These are phyloP conservation scores for Ancistrus triradiatus DNA, from an alignment of 2,113 vertebrate species.

Conservation along the genomic window DNA sequence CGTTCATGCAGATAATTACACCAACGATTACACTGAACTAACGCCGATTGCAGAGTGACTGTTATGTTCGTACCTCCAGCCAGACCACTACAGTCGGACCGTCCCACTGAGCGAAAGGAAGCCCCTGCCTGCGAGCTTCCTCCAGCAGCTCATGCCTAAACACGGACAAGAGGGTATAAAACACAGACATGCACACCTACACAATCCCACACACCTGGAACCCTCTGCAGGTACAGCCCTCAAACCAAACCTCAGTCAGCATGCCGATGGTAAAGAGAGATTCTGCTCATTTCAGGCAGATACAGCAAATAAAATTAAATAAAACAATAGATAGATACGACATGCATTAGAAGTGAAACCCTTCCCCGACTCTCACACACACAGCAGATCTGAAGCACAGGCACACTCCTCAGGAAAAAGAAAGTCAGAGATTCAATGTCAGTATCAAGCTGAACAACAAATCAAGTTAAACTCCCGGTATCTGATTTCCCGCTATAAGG, in stretches of 20 bases:
- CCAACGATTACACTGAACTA: neutral
- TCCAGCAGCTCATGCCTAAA: constrained; percentile 89
- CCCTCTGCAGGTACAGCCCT: neutral
- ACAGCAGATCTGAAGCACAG: too few relatives aligned
- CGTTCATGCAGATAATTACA: too few relatives aligned
- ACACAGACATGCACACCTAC: constrained; percentile 3
- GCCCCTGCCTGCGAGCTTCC: constrained; percentile 87
- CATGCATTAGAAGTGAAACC: constrained; percentile 17
- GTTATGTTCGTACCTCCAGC: constrained; percentile 80
- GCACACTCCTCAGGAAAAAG: too few relatives aligned
- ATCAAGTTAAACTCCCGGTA: too few relatives aligned
- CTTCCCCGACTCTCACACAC: neutral
- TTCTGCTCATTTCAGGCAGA: too few relatives aligned
- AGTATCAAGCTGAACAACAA: too few relatives aligned
- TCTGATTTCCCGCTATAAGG: too few relatives aligned
- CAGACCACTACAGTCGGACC: constrained; percentile 95
- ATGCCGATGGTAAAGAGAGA: too few relatives aligned
- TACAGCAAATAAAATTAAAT: too few relatives aligned
- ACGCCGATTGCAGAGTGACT: too few relatives aligned
- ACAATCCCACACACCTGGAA: neutral
- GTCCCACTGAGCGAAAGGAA: constrained; percentile 97
- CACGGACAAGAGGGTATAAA: neutral
- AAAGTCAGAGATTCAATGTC: too few relatives aligned
- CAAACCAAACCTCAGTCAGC: neutral
- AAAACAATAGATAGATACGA: too few relatives aligned